Base-by-base conservation (phyloP, 2,888 invertebrate species). In the Taphrorychus bicolor region DNA sequence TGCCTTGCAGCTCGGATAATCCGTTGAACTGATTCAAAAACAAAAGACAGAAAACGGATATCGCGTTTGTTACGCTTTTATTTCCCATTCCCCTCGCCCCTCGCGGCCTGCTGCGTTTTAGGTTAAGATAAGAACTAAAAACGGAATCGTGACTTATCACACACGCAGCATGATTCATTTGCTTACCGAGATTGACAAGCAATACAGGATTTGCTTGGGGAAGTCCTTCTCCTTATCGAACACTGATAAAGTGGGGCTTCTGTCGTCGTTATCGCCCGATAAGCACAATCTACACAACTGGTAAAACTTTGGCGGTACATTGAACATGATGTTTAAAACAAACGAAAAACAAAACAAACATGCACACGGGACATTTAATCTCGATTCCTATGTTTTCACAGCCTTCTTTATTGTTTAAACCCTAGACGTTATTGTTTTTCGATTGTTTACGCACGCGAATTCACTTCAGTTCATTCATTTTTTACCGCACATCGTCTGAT, bases 231-330 rank as follows among this genome's bases (percentile, higher is more conserved):
- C 87, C 82, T 89, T 89, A 84, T 89, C 89, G 84, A 90, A 91
- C 85, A 90, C 88, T 86, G 89, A 88, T 85, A 89, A 86, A 87
- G 85, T 86, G 85, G 85, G 85, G 84, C 88, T 85, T 84, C 88
- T 88, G 72, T 79, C 49, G 48, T 57, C 52, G 57, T 54, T 79
- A 77, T 81, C 81, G 76, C 77, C 78, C 85, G 92, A 92, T 89
- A 94, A 91, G 89, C 93, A 94, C 89, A 94, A 91, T 87, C 93
- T 92, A 91, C 93, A 93, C 87, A 94, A 90, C 89, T 92, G 92
- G 88, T 92, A 92, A 87, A 92, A 93, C 89, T 93, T 93, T 88
- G 90, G 89, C 89, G 93, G 93, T 89, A 93, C 91, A 80, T 78
- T 79, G 90, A 91, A 92, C 93, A 93, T 93, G 89, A 93, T 93